Evolutionary conservation across 2,797 vertebrate species (phyloP), one percentile per base, ranked within the genome.

Genomic region (Enteromius unitaeniatus): DNA sequence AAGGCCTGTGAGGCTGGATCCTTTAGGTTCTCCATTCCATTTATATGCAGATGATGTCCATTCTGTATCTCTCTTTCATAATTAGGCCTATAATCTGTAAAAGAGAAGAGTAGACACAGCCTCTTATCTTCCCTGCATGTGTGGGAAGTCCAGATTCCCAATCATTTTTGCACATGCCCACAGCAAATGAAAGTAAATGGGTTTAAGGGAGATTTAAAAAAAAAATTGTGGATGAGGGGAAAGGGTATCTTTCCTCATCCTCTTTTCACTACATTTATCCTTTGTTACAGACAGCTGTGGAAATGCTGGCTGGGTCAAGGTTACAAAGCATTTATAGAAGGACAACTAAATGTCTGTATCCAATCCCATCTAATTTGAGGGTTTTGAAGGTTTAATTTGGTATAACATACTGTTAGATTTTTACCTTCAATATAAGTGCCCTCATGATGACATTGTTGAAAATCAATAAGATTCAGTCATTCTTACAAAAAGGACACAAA

Each of bases 1-100:
- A 89, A 88, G 91, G 89, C 88, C 23, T 88, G 85, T 89, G 90
- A 95, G 93, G 88, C 73, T 74, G 81, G 89, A 80, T 92, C 90
- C 92, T 93, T 94, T 87, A 92, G 92, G 91, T 93, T 91, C 87
- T 90, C 91, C 85, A 93, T 89, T 87, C 89, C 93, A 96, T 96
- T 96, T 96, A 95, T 92, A 96, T 96, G 94, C 91, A 96, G 94
- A 96, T 96, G 93, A 94, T 90, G 92, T 86, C 87, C 90, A 90
- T 91, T 92, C 94, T 93, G 90, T 93, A 93, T 93, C 91, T 93
- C 81, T 85, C 80, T 74, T 85, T 89, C 93, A 93, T 94, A 94
- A 95, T 94, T 94, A 90, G 91, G 84, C 90, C 92, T 90, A 86
- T 90, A 94, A 90, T 94, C 94, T 93, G 81, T 93, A 91, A 93